A percentile compares a stretch with the other conserved stretches of the same genome.
These are phyloP conservation scores for Aegypius monachus DNA, from an alignment of 2,113 vertebrate species.

Conservation along the genomic window DNA sequence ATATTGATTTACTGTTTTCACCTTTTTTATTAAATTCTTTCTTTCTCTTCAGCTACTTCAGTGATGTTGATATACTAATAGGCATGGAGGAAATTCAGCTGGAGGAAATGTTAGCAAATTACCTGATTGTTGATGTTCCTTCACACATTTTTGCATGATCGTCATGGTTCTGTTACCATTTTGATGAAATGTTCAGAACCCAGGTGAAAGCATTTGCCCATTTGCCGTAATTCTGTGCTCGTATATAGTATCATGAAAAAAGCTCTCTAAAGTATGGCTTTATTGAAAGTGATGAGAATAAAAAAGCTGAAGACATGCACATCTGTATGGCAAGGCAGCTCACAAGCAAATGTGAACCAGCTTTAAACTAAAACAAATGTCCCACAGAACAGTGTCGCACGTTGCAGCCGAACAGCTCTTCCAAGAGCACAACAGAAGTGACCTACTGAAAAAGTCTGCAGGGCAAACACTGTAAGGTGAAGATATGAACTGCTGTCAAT, in stretches of 20 bases:
- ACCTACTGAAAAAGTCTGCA: neutral
- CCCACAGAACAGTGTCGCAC: rapidly evolving
- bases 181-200: neutral
- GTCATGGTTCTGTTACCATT: neutral
- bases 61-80: neutral
- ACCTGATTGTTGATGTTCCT: neutral
- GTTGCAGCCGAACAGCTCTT: neutral
- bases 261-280: rapidly evolving
- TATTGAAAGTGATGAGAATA: neutral
- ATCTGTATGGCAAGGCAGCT: neutral
- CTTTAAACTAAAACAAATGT: neutral
- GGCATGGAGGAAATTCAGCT: neutral
- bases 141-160: neutral
- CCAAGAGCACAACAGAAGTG: neutral
- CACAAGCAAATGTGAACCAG: neutral
- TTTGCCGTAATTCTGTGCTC: neutral
- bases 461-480: neutral
- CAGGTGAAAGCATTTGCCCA: neutral
- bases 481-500: neutral
- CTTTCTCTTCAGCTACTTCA: neutral
- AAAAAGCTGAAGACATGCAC: neutral
- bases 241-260: neutral
- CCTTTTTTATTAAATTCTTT: neutral
- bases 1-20: neutral
- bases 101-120: neutral